A percentile compares a stretch with the other conserved stretches of the same genome.
phyloP scores from a whole-genome alignment of 2,797 vertebrate species.

The Pangasius larnaudii region DNA sequence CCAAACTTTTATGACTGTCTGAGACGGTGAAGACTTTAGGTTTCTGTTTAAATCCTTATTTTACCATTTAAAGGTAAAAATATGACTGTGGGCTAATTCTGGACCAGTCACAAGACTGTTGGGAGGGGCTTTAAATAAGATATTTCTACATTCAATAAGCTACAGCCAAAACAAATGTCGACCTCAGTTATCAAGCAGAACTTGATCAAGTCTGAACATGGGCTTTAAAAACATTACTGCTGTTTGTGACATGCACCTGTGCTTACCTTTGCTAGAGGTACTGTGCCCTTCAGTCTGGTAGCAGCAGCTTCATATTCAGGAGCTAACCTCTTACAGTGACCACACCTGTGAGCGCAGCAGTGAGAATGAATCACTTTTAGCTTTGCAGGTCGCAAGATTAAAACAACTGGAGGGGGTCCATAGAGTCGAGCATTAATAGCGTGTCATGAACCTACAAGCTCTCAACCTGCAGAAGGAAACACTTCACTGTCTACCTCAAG shows the following conservation, averaged over 20 bases:
- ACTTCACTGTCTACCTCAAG: not conserved
- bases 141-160: not conserved
- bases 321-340: slow-evolving; percentile 65
- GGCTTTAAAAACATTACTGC: not conserved
- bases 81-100: not conserved
- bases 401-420: not conserved
- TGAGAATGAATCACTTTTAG: not conserved
- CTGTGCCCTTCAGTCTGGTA: slow-evolving; percentile 61
- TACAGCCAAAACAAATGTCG: not conserved
- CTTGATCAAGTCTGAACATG: not conserved
- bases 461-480: not conserved
- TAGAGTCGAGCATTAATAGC: not conserved
- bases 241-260: not conserved
- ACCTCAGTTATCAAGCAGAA: not conserved
- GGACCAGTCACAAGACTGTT: not conserved
- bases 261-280: slow-evolving; percentile 63
- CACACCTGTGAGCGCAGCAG: slow-evolving; percentile 59
- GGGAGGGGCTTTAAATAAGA: not conserved
- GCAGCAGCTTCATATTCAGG: slow-evolving; percentile 68
- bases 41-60: not conserved
- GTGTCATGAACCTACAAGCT: not conserved
- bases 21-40: not conserved
- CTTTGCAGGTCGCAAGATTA: not conserved
- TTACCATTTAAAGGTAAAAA: not conserved
- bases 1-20: not conserved